Evolutionary conservation across 2,113 vertebrate species (phyloP).

Genomic region (Corythoichthys intestinalis): DNA sequence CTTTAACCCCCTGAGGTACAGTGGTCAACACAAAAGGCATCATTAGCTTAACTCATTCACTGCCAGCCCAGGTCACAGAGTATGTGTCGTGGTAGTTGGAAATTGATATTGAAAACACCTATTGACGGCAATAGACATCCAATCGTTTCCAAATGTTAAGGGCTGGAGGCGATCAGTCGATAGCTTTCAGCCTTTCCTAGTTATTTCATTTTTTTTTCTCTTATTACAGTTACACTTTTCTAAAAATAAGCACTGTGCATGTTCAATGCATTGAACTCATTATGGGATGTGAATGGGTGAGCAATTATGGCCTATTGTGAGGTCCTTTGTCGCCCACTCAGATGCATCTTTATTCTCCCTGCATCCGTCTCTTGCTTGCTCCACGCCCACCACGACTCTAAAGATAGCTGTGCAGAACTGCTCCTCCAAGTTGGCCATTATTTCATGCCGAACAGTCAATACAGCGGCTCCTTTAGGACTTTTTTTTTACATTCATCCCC

Average conservation of each 20-base stretch:
- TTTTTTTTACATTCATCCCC: neutral
- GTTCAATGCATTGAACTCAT: neutral
- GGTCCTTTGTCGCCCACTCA: conserved; percentile 11
- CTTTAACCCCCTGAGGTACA: too few species aligned
- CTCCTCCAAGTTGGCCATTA: conserved; percentile 22
- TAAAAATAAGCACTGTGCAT: neutral
- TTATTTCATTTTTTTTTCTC: too few species aligned
- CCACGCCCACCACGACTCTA: conserved; percentile 49
- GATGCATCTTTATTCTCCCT: conserved; percentile 14
- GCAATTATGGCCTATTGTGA: conserved; percentile 1
- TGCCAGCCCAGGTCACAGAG: too few species aligned
- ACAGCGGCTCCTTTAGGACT: neutral
- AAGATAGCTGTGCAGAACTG: conserved; percentile 40
- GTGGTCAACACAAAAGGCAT: too few species aligned
- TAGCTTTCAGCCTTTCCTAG: too few species aligned
- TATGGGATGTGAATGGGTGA: neutral
- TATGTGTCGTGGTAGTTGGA: too few species aligned
- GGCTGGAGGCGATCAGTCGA: too few species aligned
- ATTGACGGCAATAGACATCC: too few species aligned
- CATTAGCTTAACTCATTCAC: too few species aligned
- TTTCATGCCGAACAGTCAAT: conserved; percentile 7
- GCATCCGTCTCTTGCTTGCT: conserved; percentile 11
- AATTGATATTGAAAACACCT: too few species aligned
- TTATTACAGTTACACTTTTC: too few species aligned
- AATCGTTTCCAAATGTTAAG: too few species aligned